A percentile compares a stretch with the other conserved stretches of the same genome.
Conservation (phyloP, 1,140 invertebrate genomes). For the Bombyx mori region DNA sequence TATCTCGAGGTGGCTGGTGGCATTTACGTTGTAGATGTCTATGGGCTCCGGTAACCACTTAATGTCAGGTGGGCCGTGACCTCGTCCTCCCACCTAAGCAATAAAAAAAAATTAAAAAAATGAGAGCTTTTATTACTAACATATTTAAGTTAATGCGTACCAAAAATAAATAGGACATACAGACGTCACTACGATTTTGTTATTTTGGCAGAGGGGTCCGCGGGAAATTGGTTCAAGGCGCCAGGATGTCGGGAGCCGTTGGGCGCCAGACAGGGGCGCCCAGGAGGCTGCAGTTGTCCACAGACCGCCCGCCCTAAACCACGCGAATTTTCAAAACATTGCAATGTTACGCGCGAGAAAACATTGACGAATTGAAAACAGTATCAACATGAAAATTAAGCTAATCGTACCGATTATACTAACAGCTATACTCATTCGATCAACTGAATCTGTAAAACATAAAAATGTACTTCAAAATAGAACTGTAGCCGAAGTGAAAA, state of each 20-base stretch:
- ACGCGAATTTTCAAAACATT: not conserved
- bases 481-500: slow-evolving; percentile 32
- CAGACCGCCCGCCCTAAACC: slow-evolving; percentile 6
- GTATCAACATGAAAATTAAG: slow-evolving; percentile 2
- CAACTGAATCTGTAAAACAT: slow-evolving; percentile 7
- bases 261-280: slow-evolving; percentile 8
- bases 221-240: slow-evolving; percentile 14
- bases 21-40: too few species aligned
- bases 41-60: too few species aligned
- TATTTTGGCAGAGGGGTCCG: not conserved
- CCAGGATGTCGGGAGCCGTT: slow-evolving; percentile 21
- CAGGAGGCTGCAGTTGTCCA: slow-evolving; percentile 11
- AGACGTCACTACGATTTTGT: not conserved
- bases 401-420: not conserved
- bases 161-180: not conserved
- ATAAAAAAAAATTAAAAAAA: not conserved
- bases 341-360: not conserved
- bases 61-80: too few species aligned
- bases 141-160: too few species aligned
- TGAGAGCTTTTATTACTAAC: too few species aligned
- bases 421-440: not conserved
- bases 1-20: too few species aligned
- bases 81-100: too few species aligned
- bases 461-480: slow-evolving; percentile 16
- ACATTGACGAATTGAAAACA: not conserved